Percentiles rank a stretch among this genome's conserved stretches.
Conservation (phyloP, 2,797 vertebrate genomes). For the Neosilurus hyrtlii region DNA sequence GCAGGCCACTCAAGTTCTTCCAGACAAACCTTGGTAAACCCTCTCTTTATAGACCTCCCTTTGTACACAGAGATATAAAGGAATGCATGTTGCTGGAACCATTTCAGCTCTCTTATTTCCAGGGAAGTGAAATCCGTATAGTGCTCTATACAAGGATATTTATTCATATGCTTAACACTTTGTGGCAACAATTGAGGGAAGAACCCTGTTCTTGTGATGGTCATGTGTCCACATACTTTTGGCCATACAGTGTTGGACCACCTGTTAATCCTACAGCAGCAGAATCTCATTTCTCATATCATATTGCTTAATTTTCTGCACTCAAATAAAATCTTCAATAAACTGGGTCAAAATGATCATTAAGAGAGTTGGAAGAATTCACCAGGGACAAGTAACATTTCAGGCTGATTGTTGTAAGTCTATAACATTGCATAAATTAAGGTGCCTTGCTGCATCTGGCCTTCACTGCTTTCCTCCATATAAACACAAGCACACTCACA, state of each 20-base stretch:
- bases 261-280: not conserved
- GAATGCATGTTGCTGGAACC: not conserved
- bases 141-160: not conserved
- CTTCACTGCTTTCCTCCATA: not conserved
- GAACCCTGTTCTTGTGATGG: not conserved
- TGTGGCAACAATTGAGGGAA: not conserved
- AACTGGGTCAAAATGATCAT: constrained; percentile 14
- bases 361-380: constrained; percentile 7
- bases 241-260: not conserved
- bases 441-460: not conserved
- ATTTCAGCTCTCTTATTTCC: not conserved
- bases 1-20: not conserved
- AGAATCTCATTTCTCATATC: not conserved
- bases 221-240: not conserved
- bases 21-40: not conserved
- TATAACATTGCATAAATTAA: constrained; percentile 16
- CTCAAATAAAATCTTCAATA: not conserved
- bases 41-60: not conserved
- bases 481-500: constrained; percentile 13
- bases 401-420: constrained; percentile 17
- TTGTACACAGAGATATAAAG: not conserved
- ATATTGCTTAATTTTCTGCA: not conserved
- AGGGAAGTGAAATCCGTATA: not conserved
- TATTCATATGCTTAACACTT: not conserved
- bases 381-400: not conserved